Base-by-base conservation (phyloP, 92 coral and sea anemone genomes). In the Bergia sp. region DNA sequence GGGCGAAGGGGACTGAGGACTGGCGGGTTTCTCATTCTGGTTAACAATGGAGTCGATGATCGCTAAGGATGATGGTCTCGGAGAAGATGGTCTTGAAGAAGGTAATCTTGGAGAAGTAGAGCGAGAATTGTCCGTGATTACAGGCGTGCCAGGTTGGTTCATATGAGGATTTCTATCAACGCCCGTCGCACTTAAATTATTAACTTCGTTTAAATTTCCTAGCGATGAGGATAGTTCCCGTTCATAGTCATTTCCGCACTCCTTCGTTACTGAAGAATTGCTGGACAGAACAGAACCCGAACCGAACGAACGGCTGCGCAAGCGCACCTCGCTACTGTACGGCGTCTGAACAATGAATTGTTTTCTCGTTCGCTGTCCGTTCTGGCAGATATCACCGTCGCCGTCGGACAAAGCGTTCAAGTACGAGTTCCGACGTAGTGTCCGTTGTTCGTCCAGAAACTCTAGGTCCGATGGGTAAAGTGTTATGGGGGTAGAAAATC, bases 401-500 rank as follows among this genome's bases (percentile, higher is more conserved):
- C 91, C 94, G 16, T 86, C 77, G 29, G 91, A 90, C 76, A 95
- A 85, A 53, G 98, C 98, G 42, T 93, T 93, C 90, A 92, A 93
- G 85, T 95, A 95, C 80, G 98, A 95, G 84, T 93, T 90, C 12
- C 98, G 91, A 10, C 98, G 94, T 82, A 95, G 91, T 36, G 92
- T 91, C 72, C 92, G 87, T 83, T 94, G 90, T 67, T 85, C 90
- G 20, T 86, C 87, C 12, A 84, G 87, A 72, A 84, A 84, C 79
- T 84, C 87, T n/a, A 84, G 13, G 78, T 84, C 87, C 43, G 87
- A 84, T 38, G 87, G 87, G 87, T 84, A 84, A 11, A 84, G 79
- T 20, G 87, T 84, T 84, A 84, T 84, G 13, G 87, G 87, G 15
- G 87, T 69, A 6, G 87, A 84, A 84, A 84, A 71, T 45, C 78